Conservation (phyloP, 2,888 invertebrate species). For the Campoplex nolae region DNA sequence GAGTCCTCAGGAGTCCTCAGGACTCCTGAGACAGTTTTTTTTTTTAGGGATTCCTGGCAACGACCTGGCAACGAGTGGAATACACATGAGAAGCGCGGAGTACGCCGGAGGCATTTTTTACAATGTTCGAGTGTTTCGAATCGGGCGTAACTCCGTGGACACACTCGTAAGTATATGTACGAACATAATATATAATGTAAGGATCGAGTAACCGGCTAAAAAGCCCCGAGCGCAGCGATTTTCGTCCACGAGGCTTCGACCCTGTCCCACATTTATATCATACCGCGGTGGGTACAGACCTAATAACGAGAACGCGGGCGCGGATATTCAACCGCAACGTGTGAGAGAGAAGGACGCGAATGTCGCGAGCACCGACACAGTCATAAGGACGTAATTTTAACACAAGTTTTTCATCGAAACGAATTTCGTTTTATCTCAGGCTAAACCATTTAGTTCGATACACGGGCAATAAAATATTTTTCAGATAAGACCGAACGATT, state of each 20-base stretch:
- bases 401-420: background rate
- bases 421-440: too few relatives aligned
- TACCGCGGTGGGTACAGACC: conserved; percentile 48
- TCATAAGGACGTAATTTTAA: background rate
- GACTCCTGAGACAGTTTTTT: background rate
- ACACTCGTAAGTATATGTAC: conserved; percentile 15
- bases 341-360: conserved; percentile 32
- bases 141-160: background rate
- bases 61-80: background rate
- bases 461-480: too few relatives aligned
- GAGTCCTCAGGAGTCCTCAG: background rate
- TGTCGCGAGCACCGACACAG: background rate
- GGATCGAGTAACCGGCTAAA: conserved; percentile 62
- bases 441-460: too few relatives aligned
- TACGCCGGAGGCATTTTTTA: conserved; percentile 17
- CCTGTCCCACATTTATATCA: conserved; percentile 75
- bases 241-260: conserved; percentile 69
- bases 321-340: conserved; percentile 29
- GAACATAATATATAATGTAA: conserved; percentile 40
- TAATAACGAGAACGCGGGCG: conserved; percentile 52
- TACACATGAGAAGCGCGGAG: background rate
- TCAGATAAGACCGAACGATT: too few relatives aligned
- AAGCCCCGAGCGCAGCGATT: conserved; percentile 68
- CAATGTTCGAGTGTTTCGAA: background rate
- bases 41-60: background rate